Percentiles rank a stretch among this genome's conserved stretches.
These are phyloP conservation scores for Trichomycterus rosablanca DNA, from an alignment of 2,113 vertebrate genomes.

Conservation along the genomic window DNA sequence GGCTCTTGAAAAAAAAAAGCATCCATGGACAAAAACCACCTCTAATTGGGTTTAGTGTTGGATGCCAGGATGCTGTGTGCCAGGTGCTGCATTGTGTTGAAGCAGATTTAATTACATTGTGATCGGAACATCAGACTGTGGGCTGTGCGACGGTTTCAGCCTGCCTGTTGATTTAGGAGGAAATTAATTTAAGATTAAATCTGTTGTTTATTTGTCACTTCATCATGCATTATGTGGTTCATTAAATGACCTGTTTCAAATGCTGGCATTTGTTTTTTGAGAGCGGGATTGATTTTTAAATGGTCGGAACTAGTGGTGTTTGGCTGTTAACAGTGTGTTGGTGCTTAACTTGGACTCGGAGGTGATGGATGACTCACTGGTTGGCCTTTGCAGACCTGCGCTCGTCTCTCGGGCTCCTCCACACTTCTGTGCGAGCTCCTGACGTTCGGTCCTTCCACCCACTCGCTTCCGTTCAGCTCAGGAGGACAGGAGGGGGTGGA, in stretches of 20 bases:
- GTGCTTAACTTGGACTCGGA: slow-evolving; percentile 57
- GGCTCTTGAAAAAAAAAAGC: too few relatives aligned
- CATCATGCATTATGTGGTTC: too few relatives aligned
- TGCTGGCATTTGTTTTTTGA: too few relatives aligned
- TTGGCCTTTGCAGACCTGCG: slow-evolving; percentile 69
- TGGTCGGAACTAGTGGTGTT: slow-evolving; percentile 49
- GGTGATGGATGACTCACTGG: slow-evolving; percentile 68
- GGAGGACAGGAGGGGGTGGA: slow-evolving; percentile 45
- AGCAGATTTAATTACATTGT: slow-evolving; percentile 35
- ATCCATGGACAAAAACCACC: too few relatives aligned
- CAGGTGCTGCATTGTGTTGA: slow-evolving; percentile 18
- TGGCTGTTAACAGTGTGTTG: slow-evolving; percentile 48
- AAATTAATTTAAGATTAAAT: neutral
- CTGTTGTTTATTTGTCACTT: neutral
- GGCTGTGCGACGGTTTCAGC: too few relatives aligned
- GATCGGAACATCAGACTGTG: slow-evolving; percentile 19
- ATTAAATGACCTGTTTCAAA: too few relatives aligned
- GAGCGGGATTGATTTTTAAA: too few relatives aligned
- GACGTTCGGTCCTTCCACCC: slow-evolving; percentile 37
- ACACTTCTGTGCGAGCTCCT: slow-evolving; percentile 51
- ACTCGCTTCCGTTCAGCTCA: slow-evolving; percentile 23
- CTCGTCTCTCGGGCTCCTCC: slow-evolving; percentile 55
- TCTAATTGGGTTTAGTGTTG: slow-evolving; percentile 33
- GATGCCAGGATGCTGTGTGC: slow-evolving; percentile 32
- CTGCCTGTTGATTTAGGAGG: neutral